Base-by-base conservation (phyloP, 2,113 vertebrate genomes). In the Illadopsis cleaveri region DNA sequence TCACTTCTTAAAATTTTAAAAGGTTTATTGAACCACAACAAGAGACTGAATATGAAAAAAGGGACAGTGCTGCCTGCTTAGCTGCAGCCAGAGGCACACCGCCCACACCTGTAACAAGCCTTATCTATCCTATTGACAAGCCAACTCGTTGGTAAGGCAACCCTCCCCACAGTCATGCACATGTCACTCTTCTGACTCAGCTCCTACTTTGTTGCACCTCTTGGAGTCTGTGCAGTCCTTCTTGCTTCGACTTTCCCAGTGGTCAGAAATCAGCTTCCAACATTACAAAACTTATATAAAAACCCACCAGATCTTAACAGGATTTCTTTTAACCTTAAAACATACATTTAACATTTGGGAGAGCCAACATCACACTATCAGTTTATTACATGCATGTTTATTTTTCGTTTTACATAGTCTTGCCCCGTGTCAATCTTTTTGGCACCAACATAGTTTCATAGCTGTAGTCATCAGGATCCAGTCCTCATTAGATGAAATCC, bases 361-460 rank as follows among this genome's bases (percentile, higher is more conserved):
- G 14, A 44, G 10, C 15, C 30, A 65, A 23, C 30, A 42, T 42
- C 10, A 30, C 38, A 31, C 13, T 64, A 64, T 21, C 14, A 0
- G 9, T 64, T 64, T 31, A 31, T 64, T 42, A n/a, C 23, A n/a
- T 12, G 18, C 70, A n/a, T 28, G 24, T 28, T 56, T 45, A 6
- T 35, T 73, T 57, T 57, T 57, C 7, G 38, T 21, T 44, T 73
- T 57, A 57, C 8, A 28, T 35, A 44, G 53, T 35, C 40, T 56
- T 5, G 7, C 31, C 31, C 31, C 19, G 7, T 45, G 31, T 44
- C 17, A 42, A 8, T 15, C 18, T 44, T 57, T 57, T 45, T 5
- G 2, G 18, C 1, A 2, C 40, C 1, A 2, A 45, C 2, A 3
- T n/a, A 73, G 13, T 57, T 57, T 57, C 1, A 2, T 73, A 5